Evolutionary conservation across 2,888 invertebrate genomes (phyloP).

Genomic region (Cantharis lateralis): DNA sequence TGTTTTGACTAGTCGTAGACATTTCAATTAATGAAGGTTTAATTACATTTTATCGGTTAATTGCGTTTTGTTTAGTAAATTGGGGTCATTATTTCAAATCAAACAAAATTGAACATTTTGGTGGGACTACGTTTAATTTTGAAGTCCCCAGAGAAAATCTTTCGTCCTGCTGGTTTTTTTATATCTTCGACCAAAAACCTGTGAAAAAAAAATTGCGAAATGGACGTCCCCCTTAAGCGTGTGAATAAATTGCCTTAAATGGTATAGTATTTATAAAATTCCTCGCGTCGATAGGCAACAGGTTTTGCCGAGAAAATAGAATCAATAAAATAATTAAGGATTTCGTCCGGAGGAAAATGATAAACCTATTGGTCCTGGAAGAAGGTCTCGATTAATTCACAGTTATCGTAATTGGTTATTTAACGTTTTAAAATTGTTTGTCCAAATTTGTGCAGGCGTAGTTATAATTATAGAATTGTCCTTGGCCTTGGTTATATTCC

Average conservation of each 20-base stretch:
- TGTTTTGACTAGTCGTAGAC: not conserved
- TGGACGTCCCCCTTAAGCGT: too few species aligned
- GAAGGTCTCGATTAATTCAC: not conserved
- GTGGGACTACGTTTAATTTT: too few species aligned
- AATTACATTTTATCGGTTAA: not conserved
- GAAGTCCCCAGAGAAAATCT: too few species aligned
- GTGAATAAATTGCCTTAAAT: not conserved
- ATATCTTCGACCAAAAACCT: too few species aligned
- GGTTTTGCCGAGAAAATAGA: not conserved
- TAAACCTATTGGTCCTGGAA: not conserved
- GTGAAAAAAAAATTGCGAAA: too few species aligned
- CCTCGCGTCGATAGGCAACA: not conserved
- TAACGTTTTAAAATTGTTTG: not conserved
- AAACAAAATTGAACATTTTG: not conserved
- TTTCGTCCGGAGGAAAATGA: not conserved
- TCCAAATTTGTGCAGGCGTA: slow-evolving; percentile 1
- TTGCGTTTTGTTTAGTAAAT: not conserved
- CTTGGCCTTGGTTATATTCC: not conserved
- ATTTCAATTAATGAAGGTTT: not conserved
- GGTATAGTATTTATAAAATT: not conserved
- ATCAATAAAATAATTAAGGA: not conserved
- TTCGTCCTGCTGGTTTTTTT: too few species aligned
- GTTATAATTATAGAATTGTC: not conserved
- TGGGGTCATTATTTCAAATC: not conserved
- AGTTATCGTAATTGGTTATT: not conserved